phyloP scores from a whole-genome alignment of 2,888 invertebrate genomes.

The Leptinotarsa juncta region DNA sequence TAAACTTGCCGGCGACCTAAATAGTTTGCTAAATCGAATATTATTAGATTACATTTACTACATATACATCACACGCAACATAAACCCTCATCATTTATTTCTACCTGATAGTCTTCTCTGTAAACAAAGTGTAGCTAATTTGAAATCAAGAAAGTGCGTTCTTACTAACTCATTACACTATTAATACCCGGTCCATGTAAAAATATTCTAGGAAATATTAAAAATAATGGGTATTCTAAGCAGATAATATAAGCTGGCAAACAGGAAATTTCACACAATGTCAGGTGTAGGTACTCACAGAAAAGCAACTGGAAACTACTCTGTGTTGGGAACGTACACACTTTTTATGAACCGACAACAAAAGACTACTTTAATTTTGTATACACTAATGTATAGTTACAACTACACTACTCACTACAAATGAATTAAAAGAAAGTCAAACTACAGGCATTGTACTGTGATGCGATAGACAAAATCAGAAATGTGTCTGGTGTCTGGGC shows the following conservation, averaged over 20 bases:
- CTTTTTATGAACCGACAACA: conserved; percentile 1
- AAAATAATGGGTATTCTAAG: background rate
- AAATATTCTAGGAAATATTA: background rate
- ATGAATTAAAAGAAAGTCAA: background rate
- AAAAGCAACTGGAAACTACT: background rate
- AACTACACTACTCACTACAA: conserved; percentile 19
- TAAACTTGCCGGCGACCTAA: background rate
- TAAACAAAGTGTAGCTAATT: too few relatives aligned
- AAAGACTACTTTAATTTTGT: background rate
- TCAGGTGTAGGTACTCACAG: background rate
- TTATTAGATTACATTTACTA: too few relatives aligned
- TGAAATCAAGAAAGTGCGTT: background rate
- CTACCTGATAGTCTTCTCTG: too few relatives aligned
- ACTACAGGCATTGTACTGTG: background rate
- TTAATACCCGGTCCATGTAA: background rate
- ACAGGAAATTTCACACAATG: conserved; percentile 5
- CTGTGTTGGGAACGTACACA: background rate
- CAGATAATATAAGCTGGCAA: background rate
- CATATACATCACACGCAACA: too few relatives aligned
- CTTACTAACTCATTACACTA: background rate
- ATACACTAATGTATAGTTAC: background rate
- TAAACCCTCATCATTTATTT: too few relatives aligned
- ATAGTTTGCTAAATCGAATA: background rate
- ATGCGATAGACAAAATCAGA: conserved; percentile 4
- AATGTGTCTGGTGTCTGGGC: background rate